Conservation (phyloP, 2,113 vertebrate species). For the Platysternon megacephalum region DNA sequence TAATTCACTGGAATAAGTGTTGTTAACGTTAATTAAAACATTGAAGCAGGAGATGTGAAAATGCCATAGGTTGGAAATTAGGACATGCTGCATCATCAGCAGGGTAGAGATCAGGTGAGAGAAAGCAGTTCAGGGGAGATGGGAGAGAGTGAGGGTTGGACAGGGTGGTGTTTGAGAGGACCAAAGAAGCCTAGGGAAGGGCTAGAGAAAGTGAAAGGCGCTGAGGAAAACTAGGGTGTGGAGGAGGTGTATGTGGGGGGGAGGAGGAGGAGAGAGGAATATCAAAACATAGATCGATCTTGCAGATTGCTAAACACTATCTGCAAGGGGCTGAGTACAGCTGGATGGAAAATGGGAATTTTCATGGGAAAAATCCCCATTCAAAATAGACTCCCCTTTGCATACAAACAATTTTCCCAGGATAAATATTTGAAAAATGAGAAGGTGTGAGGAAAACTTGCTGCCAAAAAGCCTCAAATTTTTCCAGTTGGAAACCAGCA, state of each 20-base stretch:
- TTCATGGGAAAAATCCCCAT: background rate
- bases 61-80: background rate
- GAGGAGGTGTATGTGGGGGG: background rate
- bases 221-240: background rate
- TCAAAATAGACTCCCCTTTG: background rate
- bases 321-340: background rate
- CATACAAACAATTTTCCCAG: background rate
- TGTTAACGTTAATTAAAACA: background rate
- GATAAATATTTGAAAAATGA: background rate
- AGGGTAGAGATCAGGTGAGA: background rate
- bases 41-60: background rate
- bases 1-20: background rate
- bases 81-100: background rate
- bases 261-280: background rate
- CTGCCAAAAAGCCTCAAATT: background rate
- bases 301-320: background rate
- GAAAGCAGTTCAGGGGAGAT: background rate
- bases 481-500: background rate
- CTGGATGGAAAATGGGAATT: background rate
- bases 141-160: background rate
- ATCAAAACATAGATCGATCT: background rate
- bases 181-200: background rate
- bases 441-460: background rate
- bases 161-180: background rate
- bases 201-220: background rate